phyloP scores from a whole-genome alignment of 64 coral and sea anemone species.

The Exaiptasia diaphana region DNA sequence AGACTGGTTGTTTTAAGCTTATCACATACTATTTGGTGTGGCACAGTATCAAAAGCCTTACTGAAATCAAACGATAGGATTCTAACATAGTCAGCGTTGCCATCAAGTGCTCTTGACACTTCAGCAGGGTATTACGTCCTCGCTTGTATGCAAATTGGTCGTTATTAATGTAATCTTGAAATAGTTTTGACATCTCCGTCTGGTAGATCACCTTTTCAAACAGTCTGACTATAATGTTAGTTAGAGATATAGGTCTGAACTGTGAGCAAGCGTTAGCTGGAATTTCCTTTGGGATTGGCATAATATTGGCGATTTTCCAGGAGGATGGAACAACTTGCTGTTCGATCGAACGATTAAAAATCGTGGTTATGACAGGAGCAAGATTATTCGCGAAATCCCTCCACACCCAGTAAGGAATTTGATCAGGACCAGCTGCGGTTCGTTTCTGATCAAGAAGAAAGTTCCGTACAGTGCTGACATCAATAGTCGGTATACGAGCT shows the following conservation, averaged over 20 bases:
- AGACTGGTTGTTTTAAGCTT: slow-evolving; percentile 8
- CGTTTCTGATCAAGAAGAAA: slow-evolving; percentile 24
- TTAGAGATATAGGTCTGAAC: slow-evolving; percentile 21
- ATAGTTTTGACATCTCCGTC: background rate
- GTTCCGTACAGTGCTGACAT: slow-evolving; percentile 20
- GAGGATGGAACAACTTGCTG: background rate
- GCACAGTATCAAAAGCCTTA: background rate
- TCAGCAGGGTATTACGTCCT: background rate
- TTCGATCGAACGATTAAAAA: slow-evolving; percentile 21
- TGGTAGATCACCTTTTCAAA: background rate
- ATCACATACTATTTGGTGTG: slow-evolving; percentile 6
- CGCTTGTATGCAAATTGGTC: background rate
- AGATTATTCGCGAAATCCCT: slow-evolving; percentile 45
- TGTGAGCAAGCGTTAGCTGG: background rate
- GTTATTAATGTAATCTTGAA: background rate
- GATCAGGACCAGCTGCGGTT: slow-evolving; percentile 34
- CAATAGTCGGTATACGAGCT: slow-evolving; percentile 19
- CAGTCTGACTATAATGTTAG: slow-evolving; percentile 28
- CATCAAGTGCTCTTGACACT: background rate
- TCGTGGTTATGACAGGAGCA: slow-evolving; percentile 17
- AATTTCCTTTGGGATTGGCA: slow-evolving; percentile 22
- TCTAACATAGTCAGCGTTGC: slow-evolving; percentile 17
- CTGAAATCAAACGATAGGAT: slow-evolving; percentile 30
- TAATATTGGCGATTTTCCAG: slow-evolving; percentile 38
- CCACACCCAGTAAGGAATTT: slow-evolving; percentile 47